Evolutionary conservation across 2,113 vertebrate species (phyloP).

Genomic region (Pygoscelis adeliae): DNA sequence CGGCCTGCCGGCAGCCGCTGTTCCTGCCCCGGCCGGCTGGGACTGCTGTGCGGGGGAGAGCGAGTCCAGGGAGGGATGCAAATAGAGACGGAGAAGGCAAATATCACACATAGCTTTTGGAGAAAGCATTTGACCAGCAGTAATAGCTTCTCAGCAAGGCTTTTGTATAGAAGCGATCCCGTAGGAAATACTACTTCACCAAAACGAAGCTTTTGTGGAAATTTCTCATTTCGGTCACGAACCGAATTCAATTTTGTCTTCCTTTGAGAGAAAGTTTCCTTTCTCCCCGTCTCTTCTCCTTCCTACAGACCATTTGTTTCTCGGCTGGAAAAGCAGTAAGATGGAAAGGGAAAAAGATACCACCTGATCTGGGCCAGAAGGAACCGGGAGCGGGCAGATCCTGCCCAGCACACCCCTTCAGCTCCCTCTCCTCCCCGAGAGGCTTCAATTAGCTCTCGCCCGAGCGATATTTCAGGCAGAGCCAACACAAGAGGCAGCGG

Average conservation of each 20-base stretch:
- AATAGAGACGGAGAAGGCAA: not conserved
- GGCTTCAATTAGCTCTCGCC: not conserved
- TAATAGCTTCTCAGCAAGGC: not conserved
- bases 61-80: not conserved
- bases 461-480: not conserved
- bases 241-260: constrained; percentile 31
- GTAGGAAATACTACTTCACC: not conserved
- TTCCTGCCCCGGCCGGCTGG: not conserved
- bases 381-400: not conserved
- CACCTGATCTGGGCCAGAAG: not conserved
- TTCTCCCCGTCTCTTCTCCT: not conserved
- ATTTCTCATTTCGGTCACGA: constrained; percentile 22
- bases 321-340: not conserved
- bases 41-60: not conserved
- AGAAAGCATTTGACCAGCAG: not conserved
- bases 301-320: not conserved
- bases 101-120: not conserved
- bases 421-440: not conserved
- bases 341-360: not conserved
- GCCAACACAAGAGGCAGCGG: fast-evolving
- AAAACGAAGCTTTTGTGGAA: constrained; percentile 38
- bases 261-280: constrained; percentile 1
- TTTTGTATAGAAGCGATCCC: not conserved
- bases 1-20: fast-evolving
- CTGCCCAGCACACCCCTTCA: not conserved